These are phyloP conservation scores for Alviniconcha marisindica DNA, from an alignment of 1,140 invertebrate species.

Conservation along the genomic window DNA sequence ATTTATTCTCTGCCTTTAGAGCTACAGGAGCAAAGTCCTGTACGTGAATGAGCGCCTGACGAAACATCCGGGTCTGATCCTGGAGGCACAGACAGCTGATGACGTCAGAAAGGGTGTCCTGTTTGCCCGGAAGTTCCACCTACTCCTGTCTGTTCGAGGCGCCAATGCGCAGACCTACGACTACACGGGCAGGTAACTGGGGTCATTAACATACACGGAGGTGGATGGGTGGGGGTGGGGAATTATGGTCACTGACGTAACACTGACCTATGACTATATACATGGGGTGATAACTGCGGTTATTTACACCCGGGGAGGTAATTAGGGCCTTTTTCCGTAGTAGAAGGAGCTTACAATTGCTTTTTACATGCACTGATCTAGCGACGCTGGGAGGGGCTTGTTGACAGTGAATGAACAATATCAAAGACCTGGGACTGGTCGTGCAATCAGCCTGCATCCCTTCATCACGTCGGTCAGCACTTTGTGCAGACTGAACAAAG, in stretches of 20 bases:
- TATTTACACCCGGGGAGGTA: no score
- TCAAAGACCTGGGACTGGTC: no score
- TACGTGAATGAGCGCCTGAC: constrained; percentile 26
- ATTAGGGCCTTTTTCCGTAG: no score
- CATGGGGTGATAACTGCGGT: no score
- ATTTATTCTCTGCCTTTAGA: neutral
- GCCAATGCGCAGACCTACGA: constrained; percentile 38
- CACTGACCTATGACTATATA: neutral
- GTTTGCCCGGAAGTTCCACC: constrained; percentile 52
- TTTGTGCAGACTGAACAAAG: neutral
- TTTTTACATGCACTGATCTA: no score
- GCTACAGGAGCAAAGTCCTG: constrained; percentile 3
- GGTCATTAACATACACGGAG: no score
- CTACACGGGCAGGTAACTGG: constrained; percentile 9
- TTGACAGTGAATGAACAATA: no score
- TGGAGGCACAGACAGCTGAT: neutral
- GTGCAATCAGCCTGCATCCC: no score
- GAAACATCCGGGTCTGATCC: constrained; percentile 7
- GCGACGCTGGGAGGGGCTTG: no score
- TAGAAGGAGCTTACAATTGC: no score
- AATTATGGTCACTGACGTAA: neutral
- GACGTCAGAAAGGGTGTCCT: constrained; percentile 43
- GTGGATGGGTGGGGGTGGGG: neutral
- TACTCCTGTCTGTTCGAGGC: constrained; percentile 42
- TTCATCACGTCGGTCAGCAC: no score